phyloP scores from a whole-genome alignment of 2,797 vertebrate genomes.

The Syncerus caffer region DNA sequence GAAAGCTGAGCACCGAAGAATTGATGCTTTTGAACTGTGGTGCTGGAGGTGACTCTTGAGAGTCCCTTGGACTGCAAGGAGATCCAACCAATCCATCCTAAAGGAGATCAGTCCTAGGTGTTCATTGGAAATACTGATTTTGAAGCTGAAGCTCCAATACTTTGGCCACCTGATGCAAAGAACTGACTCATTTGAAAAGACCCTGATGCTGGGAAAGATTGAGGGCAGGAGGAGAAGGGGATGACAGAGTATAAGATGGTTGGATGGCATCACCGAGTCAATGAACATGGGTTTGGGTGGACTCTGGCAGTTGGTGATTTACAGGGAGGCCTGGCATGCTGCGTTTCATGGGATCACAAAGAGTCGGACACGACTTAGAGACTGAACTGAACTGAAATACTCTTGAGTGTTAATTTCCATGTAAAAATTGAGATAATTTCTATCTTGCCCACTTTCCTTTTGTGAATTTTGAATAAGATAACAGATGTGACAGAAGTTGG shows the following conservation, averaged over 20 bases:
- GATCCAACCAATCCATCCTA: neutral
- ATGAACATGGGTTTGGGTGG: neutral
- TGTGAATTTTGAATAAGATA: neutral
- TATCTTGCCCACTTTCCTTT: neutral
- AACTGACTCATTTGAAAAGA: neutral
- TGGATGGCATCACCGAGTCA: neutral
- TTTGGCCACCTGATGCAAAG: neutral
- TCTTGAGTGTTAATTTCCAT: neutral
- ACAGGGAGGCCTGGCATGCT: neutral
- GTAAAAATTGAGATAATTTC: conserved; percentile 7
- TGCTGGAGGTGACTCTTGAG: neutral
- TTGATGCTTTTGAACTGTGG: neutral
- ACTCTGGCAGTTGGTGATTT: neutral
- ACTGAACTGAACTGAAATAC: neutral
- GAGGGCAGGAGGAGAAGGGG: neutral
- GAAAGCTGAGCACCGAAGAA: neutral
- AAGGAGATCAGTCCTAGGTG: neutral
- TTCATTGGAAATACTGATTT: neutral
- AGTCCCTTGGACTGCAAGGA: neutral
- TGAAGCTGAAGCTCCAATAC: neutral
- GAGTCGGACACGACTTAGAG: neutral
- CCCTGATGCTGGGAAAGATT: neutral
- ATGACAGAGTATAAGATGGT: neutral
- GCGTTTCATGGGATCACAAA: rapidly evolving
- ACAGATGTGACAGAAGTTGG: neutral